phyloP scores from a whole-genome alignment of 1,140 invertebrate genomes.

The Mylabris phalerata region DNA sequence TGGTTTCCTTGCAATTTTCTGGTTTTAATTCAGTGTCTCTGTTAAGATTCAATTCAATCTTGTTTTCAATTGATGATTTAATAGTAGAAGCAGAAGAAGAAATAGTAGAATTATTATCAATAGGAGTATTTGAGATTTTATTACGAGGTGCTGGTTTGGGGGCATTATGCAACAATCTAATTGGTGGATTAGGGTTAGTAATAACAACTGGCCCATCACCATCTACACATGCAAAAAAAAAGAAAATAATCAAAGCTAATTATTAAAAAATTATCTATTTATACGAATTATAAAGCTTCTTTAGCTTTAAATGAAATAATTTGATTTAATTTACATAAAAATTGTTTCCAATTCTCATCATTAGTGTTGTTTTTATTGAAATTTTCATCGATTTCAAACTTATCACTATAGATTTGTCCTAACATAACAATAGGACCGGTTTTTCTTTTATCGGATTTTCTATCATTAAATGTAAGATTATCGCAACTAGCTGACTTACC shows the following conservation, averaged over 20 bases:
- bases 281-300: slow-evolving; percentile 16
- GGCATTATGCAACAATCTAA: too few relatives aligned
- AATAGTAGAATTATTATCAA: too few relatives aligned
- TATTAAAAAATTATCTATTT: neutral
- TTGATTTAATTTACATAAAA: slow-evolving; percentile 28
- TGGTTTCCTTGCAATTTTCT: too few relatives aligned
- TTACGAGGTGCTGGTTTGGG: slow-evolving; percentile 24
- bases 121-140: too few relatives aligned
- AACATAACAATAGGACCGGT: too few relatives aligned
- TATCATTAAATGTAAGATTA: neutral
- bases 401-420: too few relatives aligned
- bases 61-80: too few relatives aligned
- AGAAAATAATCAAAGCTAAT: neutral
- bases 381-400: neutral
- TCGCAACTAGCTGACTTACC: neutral
- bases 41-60: too few relatives aligned
- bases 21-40: too few relatives aligned
- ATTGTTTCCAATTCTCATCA: slow-evolving; percentile 29
- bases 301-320: slow-evolving; percentile 24
- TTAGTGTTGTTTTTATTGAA: neutral
- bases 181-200: too few relatives aligned
- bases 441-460: too few relatives aligned
- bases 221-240: slow-evolving; percentile 1
- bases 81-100: too few relatives aligned
- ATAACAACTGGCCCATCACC: neutral